Evolutionary conservation across 2,888 invertebrate species (phyloP), one percentile per base, ranked within the genome.

Genomic region (Tortrix viridana): DNA sequence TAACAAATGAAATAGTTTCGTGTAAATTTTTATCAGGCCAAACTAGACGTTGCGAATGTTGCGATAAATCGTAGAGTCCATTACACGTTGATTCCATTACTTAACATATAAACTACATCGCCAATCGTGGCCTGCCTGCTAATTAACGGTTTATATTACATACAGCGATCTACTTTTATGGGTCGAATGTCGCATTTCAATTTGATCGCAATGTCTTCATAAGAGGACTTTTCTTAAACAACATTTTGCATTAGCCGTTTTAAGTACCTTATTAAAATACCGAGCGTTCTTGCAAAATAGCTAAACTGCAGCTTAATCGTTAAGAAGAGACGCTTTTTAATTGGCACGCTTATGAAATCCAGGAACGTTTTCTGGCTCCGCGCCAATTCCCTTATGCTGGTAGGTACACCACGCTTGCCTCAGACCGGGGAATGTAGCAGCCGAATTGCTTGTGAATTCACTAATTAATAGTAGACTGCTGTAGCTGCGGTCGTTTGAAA

Each of bases 111-210:
- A 58, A 58, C 43, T 63, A 53, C 58, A 63, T 47, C 53, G 32
- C 32, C 20, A 53, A 22, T n/a, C 63, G 58, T 63, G 63, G 43
- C 32, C 41, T 49, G 63, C 20, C 7, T 63, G 53, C 63, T 48
- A 58, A 63, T 44, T 53, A 56, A 60, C 26, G 54, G 54, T 63
- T 20, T 61, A 60, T 60, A 67, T 66, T 58, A 61, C 62, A 67
- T 66, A 59, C 37, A 60, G 56, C 57, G 61, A 58, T 55, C 65
- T 54, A 62, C 65, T 52, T 69, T 66, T 65, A 74, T 67, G 70
- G 68, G 43, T 60, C 6, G 60, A 54, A 41, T 53, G 22, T 46
- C 48, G 67, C 66, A 67, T 72, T 69, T 68, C 67, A 69, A 72
- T 70, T 61, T 57, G 60, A 62, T 49, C 26, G 56, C 62, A 54